Evolutionary conservation across 2,797 vertebrate species (phyloP), one percentile per base, ranked within the genome.

Genomic region (Enteromius viviparus): DNA sequence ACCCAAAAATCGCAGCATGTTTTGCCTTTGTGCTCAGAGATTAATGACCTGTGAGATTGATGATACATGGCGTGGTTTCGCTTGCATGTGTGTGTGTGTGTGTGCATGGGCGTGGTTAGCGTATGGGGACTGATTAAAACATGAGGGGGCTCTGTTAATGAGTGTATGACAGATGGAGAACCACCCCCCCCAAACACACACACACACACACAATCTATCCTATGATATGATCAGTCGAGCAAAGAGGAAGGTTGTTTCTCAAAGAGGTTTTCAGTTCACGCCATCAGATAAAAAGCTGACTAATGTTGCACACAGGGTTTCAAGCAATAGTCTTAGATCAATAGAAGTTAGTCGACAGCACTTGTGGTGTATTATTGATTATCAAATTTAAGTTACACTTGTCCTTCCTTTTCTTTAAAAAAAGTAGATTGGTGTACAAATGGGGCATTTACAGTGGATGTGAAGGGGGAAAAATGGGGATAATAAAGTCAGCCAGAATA

Each of bases 21-120:
- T 69, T 21, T 29, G 53, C 77, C 69, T 83, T 83, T 83, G 81
- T 79, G 85, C 17, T 40, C 6, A 45, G 23, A 62, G 93, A 94
- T 94, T 91, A 93, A 95, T 94, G 94, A 92, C 88, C 90, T 88
- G 74, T 83, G 90, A 95, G 94, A 95, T 94, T 93, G 93, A 95
- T 95, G 94, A 93, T 94, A 91, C 91, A 92, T 91, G 89, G 87
- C 88, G 91, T 91, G 86, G 91, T 90, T 92, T 93, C 93, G 92
- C 91, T 89, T 91, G 90, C 40, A 23, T 74, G 45, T 29, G 88
- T 90, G 89, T 90, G 92, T 91, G 91, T 87, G 90, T 89, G 81
- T 90, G 40, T 84, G 65, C 55, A 14, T 81, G 62, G 69, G 47
- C 53, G 47, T 76, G 68, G 82, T 64, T 34, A 65, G 55, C 51